Percentiles rank a stretch among this genome's conserved stretches.
Conservation (phyloP, 2,797 vertebrate genomes). For the Cottoperca gobio region DNA sequence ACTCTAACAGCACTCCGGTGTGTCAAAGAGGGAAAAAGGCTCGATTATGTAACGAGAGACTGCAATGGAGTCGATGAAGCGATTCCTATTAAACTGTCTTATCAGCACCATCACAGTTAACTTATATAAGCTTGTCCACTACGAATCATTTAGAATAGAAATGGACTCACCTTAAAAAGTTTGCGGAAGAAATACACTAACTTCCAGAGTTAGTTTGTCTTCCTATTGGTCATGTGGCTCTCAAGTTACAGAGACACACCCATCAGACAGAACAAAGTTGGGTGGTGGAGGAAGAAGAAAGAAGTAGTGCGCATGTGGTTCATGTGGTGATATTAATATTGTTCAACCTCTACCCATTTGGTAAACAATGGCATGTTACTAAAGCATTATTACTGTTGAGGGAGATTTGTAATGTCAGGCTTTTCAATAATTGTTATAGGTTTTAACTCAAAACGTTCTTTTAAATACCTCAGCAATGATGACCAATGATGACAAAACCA, state of each 20-base stretch:
- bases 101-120: neutral
- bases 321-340: constrained; percentile 15
- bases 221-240: constrained; percentile 69
- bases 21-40: neutral
- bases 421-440: neutral
- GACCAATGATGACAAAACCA: constrained; percentile 40
- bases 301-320: constrained; percentile 19
- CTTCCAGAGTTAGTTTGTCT: constrained; percentile 40
- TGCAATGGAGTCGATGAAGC: neutral
- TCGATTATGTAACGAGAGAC: constrained; percentile 40
- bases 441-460: neutral
- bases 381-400: neutral
- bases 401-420: no score
- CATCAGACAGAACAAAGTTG: constrained; percentile 18
- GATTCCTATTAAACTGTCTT: constrained; percentile 3
- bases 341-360: constrained; percentile 45
- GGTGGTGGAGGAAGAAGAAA: constrained; percentile 6
- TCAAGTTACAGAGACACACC: constrained; percentile 62
- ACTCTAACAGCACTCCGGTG: neutral
- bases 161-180: constrained; percentile 75
- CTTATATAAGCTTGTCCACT: neutral
- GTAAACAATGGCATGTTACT: constrained; percentile 32
- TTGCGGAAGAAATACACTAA: constrained; percentile 58
- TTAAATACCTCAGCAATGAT: neutral
- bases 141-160: constrained; percentile 27